Evolutionary conservation across 2,888 invertebrate species (phyloP).

Genomic region (Subacronicta megacephala): DNA sequence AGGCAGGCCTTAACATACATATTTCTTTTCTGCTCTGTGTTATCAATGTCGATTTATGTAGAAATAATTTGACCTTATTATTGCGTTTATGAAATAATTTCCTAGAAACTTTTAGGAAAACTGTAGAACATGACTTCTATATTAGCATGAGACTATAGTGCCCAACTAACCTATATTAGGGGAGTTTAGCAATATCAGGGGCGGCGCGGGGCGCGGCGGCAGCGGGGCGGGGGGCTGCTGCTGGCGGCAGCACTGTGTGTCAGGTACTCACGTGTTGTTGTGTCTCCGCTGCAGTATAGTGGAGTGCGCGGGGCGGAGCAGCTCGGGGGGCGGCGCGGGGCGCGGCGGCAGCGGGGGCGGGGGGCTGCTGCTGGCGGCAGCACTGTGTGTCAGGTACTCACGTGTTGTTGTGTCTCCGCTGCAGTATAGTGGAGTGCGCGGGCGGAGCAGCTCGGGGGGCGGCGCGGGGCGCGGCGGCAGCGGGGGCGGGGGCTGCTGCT

Average conservation of each 20-base stretch:
- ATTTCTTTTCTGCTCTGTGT: no score
- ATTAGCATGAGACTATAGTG: no score
- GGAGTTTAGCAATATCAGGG: no score
- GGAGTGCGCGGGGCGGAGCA: constrained; percentile 86
- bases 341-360: constrained; percentile 81
- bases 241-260: constrained; percentile 72
- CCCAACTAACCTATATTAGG: no score
- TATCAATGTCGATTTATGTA: no score
- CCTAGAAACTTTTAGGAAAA: no score
- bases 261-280: constrained; percentile 60
- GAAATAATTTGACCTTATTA: no score
- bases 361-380: constrained; percentile 12
- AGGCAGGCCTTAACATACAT: no score
- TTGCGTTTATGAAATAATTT: no score
- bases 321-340: constrained; percentile 81
- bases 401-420: constrained; percentile 70
- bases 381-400: constrained; percentile 42
- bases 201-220: constrained; percentile 80
- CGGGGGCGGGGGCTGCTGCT: constrained; percentile 63
- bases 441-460: constrained; percentile 84
- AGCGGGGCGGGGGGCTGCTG: no score
- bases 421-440: constrained; percentile 85
- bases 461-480: constrained; percentile 82
- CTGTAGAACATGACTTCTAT: no score
- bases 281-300: constrained; percentile 83